Evolutionary conservation across 2,888 invertebrate species (phyloP), one percentile per base, ranked within the genome.

Genomic region (Tenodera sinensis): DNA sequence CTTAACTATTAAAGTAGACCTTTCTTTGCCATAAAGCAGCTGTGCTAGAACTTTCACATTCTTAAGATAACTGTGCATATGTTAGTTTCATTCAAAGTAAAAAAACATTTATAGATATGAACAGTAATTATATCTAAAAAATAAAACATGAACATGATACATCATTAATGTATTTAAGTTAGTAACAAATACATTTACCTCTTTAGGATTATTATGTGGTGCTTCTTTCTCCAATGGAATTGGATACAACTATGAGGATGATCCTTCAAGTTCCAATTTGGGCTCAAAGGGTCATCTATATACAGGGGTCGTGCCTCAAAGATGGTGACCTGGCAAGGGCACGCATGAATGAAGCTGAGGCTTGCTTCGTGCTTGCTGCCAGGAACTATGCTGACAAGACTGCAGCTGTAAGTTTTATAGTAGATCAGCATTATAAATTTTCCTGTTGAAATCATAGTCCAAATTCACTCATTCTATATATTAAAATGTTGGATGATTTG

Each of bases 221-320:
- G 54, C 95, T 99, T 88, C 94, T 99, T 87, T 98, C 99, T 25
- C 99, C 99, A 0, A 98, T 98, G 97, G 99, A 99, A 93, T 95
- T 99, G 91, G 99, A 99, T 93, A 97, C 98, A 28, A 99, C 98
- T 28, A 99, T 99, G 98, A 95, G 99, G 92, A 98, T 99, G 98
- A 98, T 99, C 92, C 95, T 99, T 88, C 98, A 99, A 95, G 95
- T 95, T 91, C 99, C 99, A 14, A 97, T 99, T 92, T 99, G 99
- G 99, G 98, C 98, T 20, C 98, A 98, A 93, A 95, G 99, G 91
- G 99, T 99, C 89, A 98, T 99, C 93, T 99, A 98, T 94, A 98
- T 98, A 91, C 97, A 99, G 94, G 99, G 99, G 82, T 99, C 99
- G 47, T 99, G 99, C 92, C 94, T 99, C 91, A 99, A 99, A 93